Evolutionary conservation across 2,888 invertebrate genomes (phyloP), one percentile per base, ranked within the genome.

Genomic region (Pammene aurita): DNA sequence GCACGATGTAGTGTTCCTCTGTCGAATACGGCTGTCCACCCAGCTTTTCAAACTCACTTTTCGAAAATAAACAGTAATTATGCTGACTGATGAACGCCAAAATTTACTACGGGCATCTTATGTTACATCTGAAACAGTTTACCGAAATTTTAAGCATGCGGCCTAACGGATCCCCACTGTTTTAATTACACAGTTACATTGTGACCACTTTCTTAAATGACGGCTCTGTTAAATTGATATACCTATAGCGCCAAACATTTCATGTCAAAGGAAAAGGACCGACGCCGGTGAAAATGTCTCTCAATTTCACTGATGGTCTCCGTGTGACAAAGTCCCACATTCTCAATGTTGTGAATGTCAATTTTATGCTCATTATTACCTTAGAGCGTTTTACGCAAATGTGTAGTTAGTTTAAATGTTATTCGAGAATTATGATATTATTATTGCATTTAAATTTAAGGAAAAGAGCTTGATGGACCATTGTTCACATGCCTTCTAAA

Each of bases 391-490:
- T 64, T 78, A 77, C 80, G 76, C 77, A 78, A 70, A 75, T 77
- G 76, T 75, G 75, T 89, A 88, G 84, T 78, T 90, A 90, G 82
- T 78, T 76, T 78, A 79, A 83, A 87, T 84, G 84, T 84, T 87
- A 86, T 78, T 86, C 80, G 83, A 86, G 68, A 80, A 86, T 82
- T 83, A 80, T 77, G 82, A 81, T 65, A 66, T 68, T 71, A 67
- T 55, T 52, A 67, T 79, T 76, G 78, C 79, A 76, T 75, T 77
- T 82, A 80, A 76, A 75, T 81, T 67, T 83, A 83, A 82, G 80
- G 73, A 83, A 86, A 73, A 81, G 87, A 89, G 90, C 89, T 89
- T 86, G 91, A 82, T 85, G 92, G 86, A 91, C 90, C 88, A 84
- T 88, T 90, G 91, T 92, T 90, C 90, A 89, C 91, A 82, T 82